A percentile compares a stretch with the other conserved stretches of the same genome.
These are phyloP conservation scores for Ophonus ardosiacus DNA, from an alignment of 2,888 invertebrate species.

Conservation along the genomic window DNA sequence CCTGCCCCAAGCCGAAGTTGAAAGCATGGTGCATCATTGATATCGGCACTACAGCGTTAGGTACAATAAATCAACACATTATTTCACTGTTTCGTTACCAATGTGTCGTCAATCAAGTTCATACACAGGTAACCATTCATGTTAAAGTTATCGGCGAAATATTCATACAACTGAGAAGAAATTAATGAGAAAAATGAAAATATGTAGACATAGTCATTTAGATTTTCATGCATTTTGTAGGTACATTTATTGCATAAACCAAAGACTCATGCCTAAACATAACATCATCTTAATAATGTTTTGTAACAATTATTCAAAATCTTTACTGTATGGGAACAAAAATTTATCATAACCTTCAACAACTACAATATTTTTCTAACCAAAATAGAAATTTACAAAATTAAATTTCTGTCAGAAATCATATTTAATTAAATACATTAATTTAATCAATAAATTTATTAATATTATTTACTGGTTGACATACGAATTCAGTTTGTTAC, in stretches of 20 bases:
- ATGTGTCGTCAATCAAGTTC: constrained; percentile 52
- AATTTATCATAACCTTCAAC: constrained; percentile 1
- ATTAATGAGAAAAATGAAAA: constrained; percentile 48
- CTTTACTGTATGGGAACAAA: not conserved
- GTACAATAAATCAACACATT: constrained; percentile 66
- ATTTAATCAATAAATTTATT: not conserved
- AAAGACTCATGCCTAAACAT: constrained; percentile 54
- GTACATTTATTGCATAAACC: constrained; percentile 36
- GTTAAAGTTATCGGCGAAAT: constrained; percentile 47
- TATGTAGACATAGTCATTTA: constrained; percentile 48
- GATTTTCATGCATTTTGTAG: constrained; percentile 36
- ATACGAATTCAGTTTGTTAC: constrained; percentile 47
- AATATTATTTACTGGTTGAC: not conserved
- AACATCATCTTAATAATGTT: constrained; percentile 39
- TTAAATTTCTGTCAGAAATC: not conserved
- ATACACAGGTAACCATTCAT: constrained; percentile 45
- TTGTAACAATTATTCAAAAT: constrained; percentile 5
- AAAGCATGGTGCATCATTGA: constrained; percentile 79
- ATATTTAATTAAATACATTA: not conserved
- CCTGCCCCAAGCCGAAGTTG: constrained; percentile 77
- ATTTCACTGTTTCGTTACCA: constrained; percentile 61
- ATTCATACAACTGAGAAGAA: constrained; percentile 39
- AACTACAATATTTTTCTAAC: not conserved
- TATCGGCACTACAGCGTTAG: constrained; percentile 75
- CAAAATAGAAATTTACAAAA: not conserved